A percentile compares a stretch with the other conserved stretches of the same genome.
Evolutionary conservation across 2,888 invertebrate species (phyloP).

Genomic region (Drepana falcataria): DNA sequence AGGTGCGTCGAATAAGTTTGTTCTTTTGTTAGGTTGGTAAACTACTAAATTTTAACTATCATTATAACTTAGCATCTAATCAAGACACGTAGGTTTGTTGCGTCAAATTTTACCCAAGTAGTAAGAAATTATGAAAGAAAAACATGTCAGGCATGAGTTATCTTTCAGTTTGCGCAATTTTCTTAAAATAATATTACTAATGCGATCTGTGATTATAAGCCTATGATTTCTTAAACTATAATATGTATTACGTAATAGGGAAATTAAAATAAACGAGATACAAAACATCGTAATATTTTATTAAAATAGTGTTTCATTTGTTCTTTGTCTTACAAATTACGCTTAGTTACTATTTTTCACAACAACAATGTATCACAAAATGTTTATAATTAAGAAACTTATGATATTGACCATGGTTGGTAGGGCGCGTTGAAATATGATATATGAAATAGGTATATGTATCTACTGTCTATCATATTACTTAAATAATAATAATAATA

Average conservation of each 20-base stretch:
- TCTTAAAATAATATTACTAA: not conserved
- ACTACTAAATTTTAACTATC: not conserved
- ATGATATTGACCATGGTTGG: no score
- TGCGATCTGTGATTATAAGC: not conserved
- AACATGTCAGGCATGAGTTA: constrained; percentile 21
- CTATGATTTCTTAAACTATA: no score
- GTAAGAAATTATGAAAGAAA: constrained; percentile 25
- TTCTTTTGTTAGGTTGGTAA: not conserved
- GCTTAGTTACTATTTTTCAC: no score
- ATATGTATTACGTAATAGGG: not conserved
- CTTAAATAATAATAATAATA: no score
- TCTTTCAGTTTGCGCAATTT: not conserved
- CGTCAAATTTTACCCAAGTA: constrained; percentile 18
- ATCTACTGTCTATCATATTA: no score
- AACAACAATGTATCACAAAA: no score
- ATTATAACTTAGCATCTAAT: constrained; percentile 27
- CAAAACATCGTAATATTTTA: not conserved
- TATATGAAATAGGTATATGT: no score
- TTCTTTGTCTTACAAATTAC: no score
- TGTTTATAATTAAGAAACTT: no score
- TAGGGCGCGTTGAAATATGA: no score
- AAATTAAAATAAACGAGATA: not conserved
- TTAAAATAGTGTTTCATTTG: not conserved
- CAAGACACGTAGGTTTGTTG: constrained; percentile 46
- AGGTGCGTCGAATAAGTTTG: not conserved